A percentile compares a stretch with the other conserved stretches of the same genome.
These are phyloP conservation scores for Eurois occulta DNA, from an alignment of 2,888 invertebrate genomes.

Conservation along the genomic window DNA sequence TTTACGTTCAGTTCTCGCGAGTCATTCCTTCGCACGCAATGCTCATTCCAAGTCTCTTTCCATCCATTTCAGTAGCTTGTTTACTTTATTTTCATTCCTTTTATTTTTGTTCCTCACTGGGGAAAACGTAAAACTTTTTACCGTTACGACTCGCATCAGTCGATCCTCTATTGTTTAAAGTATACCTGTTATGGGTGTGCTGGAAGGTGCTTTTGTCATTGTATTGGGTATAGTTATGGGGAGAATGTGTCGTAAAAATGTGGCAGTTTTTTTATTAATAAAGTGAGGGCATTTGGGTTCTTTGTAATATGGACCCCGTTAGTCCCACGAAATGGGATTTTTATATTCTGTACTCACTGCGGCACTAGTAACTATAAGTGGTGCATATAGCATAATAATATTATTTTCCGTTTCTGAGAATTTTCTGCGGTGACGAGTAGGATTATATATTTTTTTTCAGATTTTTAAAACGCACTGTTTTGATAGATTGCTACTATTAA, in stretches of 20 bases:
- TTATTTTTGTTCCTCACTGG: constrained; percentile 60
- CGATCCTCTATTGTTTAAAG: constrained; percentile 62
- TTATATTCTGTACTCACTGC: not conserved
- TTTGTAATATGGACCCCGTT: not conserved
- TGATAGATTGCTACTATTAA: not conserved
- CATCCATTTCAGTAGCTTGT: constrained; percentile 59
- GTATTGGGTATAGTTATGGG: constrained; percentile 3
- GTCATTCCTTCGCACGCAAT: constrained; percentile 56
- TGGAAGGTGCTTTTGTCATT: constrained; percentile 39
- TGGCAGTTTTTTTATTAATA: constrained; percentile 41
- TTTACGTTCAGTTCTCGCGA: constrained; percentile 46
- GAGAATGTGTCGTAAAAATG: constrained; percentile 22
- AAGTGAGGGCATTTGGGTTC: not conserved
- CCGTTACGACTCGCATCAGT: constrained; percentile 64
- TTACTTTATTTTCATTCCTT: constrained; percentile 67
- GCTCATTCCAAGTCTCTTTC: constrained; percentile 62
- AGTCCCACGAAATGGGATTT: not conserved
- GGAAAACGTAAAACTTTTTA: constrained; percentile 67
- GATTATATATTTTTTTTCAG: not conserved
- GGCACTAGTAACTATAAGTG: not conserved
- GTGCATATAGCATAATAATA: not conserved
- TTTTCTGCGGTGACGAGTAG: not conserved
- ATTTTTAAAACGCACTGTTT: not conserved
- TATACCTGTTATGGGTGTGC: constrained; percentile 41
- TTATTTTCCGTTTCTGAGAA: not conserved